These are phyloP conservation scores for Zaprionus ornatus DNA, from an alignment of 1,140 invertebrate species.

Conservation along the genomic window DNA sequence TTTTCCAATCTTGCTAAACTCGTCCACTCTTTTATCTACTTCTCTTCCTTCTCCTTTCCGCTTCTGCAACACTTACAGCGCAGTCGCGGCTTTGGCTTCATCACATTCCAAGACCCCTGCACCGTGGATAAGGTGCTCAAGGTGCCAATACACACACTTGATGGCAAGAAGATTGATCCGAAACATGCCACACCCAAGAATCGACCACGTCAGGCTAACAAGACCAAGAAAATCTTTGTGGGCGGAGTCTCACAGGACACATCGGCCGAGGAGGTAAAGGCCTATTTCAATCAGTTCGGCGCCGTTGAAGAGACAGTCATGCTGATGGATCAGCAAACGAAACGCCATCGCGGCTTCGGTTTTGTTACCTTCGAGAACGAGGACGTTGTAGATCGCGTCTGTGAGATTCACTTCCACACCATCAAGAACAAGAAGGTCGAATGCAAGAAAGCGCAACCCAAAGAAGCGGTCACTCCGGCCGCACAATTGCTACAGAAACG, in stretches of 20 bases:
- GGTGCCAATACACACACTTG: slow-evolving; percentile 95
- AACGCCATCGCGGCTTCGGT: slow-evolving; percentile 94
- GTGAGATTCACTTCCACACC: slow-evolving; percentile 96
- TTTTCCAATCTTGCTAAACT: background rate
- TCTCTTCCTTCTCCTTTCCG: slow-evolving; percentile 26
- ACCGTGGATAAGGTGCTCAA: slow-evolving; percentile 95
- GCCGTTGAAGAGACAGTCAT: slow-evolving; percentile 96
- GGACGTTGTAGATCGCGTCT: slow-evolving; percentile 95
- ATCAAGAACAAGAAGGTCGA: slow-evolving; percentile 97
- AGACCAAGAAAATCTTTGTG: slow-evolving; percentile 96
- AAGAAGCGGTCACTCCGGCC: slow-evolving; percentile 92
- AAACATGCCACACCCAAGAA: slow-evolving; percentile 97
- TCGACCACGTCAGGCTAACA: slow-evolving; percentile 92
- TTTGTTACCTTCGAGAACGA: slow-evolving; percentile 97
- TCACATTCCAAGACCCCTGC: slow-evolving; percentile 94
- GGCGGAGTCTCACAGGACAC: slow-evolving; percentile 96
- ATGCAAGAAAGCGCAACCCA: slow-evolving; percentile 96
- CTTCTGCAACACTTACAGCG: slow-evolving; percentile 87
- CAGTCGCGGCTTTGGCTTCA: slow-evolving; percentile 96
- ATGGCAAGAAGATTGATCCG: slow-evolving; percentile 97
- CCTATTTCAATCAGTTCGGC: slow-evolving; percentile 95
- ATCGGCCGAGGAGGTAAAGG: slow-evolving; percentile 94
- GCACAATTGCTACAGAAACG: slow-evolving; percentile 90
- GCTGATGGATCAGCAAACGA: slow-evolving; percentile 97
- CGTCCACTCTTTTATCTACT: slow-evolving; percentile 24